Base-by-base conservation (phyloP, 2,888 invertebrate genomes). In the Calameuta pallipes region DNA sequence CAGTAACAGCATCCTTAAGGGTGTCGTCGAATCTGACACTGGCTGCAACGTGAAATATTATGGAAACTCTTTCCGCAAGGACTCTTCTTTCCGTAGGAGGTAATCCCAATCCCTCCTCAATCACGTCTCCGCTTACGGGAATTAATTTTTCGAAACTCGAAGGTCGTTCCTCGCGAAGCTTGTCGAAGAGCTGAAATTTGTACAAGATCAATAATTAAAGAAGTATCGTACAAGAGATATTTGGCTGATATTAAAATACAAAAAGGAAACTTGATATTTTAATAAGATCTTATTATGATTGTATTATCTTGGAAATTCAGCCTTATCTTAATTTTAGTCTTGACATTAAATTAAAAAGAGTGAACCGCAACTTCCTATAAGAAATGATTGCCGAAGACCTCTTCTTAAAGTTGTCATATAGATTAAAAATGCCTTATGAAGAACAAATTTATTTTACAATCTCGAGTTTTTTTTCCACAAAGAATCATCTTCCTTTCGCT, bases 1-100 rank as follows among this genome's bases (percentile, higher is more conserved):
- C 85, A 4, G 94, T 90, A 0, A 94, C 92, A 0, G 96, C 95
- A 70, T 92, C 93, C 82, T 93, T 94, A 3, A 98, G 89, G 0
- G 94, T 93, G 88, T 98, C 97, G 85, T 98, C 96, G 88, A 98
- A 98, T 85, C 96, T 94, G 4, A 95, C 93, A 36, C 93, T 94
- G 9, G 94, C 94, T 1, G 94, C 94, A 71, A 93, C 93, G 86
- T 94, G 94, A 86, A 94, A 94, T 35, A 94, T 93, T 81, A 95
- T 92, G 80, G 94, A 92, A 31, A 95, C 94, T 84, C 92, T 92
- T 80, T 92, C 90, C 80, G 91, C 91, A 76, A 93, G 85, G 80
- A 92, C 83, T 78, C 89, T 90, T 81, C 92, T 91, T 83, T 93
- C 93, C 70, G 89, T 82, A 41, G 88, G 81, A 41, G 90, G 84